Percentiles rank a stretch among this genome's conserved stretches.
phyloP scores from a whole-genome alignment of 1,140 invertebrate species.

The Drosophila novamexicana region DNA sequence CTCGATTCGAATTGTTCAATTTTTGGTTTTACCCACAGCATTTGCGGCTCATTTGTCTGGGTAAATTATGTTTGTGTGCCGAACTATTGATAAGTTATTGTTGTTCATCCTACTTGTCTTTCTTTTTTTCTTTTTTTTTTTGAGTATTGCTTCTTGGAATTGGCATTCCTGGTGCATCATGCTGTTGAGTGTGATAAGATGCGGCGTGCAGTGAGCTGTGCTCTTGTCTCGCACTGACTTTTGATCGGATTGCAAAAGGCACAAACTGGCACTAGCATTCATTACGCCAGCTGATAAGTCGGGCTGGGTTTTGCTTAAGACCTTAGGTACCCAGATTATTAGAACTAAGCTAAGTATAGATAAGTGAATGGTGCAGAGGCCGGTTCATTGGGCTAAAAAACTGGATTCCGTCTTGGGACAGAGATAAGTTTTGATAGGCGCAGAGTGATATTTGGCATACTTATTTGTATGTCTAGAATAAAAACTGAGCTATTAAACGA shows the following conservation, averaged over 20 bases:
- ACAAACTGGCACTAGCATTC: background rate
- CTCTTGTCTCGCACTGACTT: constrained; percentile 22
- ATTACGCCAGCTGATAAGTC: constrained; percentile 41
- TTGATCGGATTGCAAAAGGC: constrained; percentile 54
- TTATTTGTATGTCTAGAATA: too few relatives aligned
- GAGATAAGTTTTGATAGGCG: constrained; percentile 1
- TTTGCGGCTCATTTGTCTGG: constrained; percentile 60
- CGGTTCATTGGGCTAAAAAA: background rate
- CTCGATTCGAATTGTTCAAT: constrained; percentile 39
- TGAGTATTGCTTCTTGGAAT: constrained; percentile 38
- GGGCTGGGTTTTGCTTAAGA: background rate
- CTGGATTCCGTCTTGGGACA: background rate
- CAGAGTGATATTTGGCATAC: too few relatives aligned
- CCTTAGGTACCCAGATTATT: constrained; percentile 6
- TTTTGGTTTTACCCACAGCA: constrained; percentile 27
- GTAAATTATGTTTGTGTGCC: constrained; percentile 15
- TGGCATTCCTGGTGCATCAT: constrained; percentile 23
- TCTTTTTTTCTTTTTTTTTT: background rate
- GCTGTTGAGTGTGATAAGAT: constrained; percentile 48
- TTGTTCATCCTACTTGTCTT: constrained; percentile 15
- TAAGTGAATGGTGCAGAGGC: constrained; percentile 28
- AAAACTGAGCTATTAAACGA: too few relatives aligned
- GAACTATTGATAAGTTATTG: constrained; percentile 54
- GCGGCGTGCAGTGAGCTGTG: background rate
- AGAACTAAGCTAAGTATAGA: constrained; percentile 1